A percentile compares a stretch with the other conserved stretches of the same genome.
Evolutionary conservation across 2,797 vertebrate species (phyloP).

Genomic region (Periophthalmus magnuspinnatus): DNA sequence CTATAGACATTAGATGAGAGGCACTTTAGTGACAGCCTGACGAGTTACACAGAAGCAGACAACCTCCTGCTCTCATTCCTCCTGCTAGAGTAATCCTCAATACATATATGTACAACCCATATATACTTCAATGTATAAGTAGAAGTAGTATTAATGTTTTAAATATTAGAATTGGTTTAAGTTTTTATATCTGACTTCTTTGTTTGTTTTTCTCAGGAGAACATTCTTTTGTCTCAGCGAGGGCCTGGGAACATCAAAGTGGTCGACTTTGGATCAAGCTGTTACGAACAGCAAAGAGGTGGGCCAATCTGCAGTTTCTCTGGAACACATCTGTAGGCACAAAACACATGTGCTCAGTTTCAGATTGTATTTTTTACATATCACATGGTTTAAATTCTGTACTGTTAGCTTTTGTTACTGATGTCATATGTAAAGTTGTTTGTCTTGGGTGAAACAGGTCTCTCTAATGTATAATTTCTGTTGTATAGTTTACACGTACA

Average conservation of each 20-base stretch:
- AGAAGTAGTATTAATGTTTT: no score
- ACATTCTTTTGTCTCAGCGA: constrained; percentile 88
- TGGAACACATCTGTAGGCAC: background rate
- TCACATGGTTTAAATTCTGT: no score
- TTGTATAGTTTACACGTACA: constrained; percentile 87
- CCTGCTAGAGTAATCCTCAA: no score
- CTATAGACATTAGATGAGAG: background rate
- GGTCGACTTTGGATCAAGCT: constrained; percentile 96
- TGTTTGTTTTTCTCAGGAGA: constrained; percentile 81
- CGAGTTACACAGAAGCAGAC: no score
- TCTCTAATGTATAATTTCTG: background rate
- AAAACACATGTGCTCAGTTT: background rate
- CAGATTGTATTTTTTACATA: background rate
- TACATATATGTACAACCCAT: no score
- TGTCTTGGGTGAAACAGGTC: background rate
- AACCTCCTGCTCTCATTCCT: no score
- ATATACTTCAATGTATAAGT: no score
- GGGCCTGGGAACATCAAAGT: constrained; percentile 93
- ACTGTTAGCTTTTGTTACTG: background rate
- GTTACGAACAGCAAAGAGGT: constrained; percentile 94
- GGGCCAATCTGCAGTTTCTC: constrained; percentile 22
- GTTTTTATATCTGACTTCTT: background rate
- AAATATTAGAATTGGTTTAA: background rate
- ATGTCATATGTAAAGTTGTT: background rate
- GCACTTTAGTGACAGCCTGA: background rate